Evolutionary conservation across 2,888 invertebrate genomes (phyloP), one percentile per base, ranked within the genome.

Genomic region (Aspidiotus destructor): DNA sequence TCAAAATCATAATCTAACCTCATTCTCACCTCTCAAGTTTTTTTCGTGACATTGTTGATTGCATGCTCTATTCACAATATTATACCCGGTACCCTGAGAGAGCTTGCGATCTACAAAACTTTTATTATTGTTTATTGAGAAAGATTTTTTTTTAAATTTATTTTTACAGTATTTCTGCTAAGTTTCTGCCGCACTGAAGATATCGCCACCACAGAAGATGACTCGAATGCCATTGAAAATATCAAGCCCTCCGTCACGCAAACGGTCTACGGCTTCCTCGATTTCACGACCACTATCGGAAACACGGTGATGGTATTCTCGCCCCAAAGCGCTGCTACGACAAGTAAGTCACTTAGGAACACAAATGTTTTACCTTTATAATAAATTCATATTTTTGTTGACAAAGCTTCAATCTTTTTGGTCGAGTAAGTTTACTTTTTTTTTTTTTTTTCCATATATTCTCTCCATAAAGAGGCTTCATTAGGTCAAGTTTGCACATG

Each of bases 221-320:
- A 53, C 53, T 41, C 55, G 8, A 16, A 28, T 15, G 28, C 28
- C 28, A 28, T 28, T 28, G 28, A 28, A 28, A 28, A 28, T 28
- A n/a, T n/a, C n/a, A 28, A 28, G 5, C 28, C 28, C 5, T 16
- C 67, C 6, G 58, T 88, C 72, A 94, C 93, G 17, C 92, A 93
- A 79, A 94, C 93, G 0, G 93, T 94, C 62, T 93, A 93, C 75
- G 94, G 94, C 68, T 94, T 94, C 79, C 80, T 93, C 73, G 93
- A 94, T 79, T 94, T 94, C 78, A 92, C 92, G 64, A 94, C 94
- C 0, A 93, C 92, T 6, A 92, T 94, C 75, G 93, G 92, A 71
- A 91, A 92, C 77, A 94, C 94, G 13, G 88, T 94, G 65, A 94
- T 94, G 91, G 87, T 94, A 48, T 94, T 94, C 78, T 93, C 92